A percentile compares a stretch with the other conserved stretches of the same genome.
These are phyloP conservation scores for Drosophila rellima DNA, from an alignment of 2,888 invertebrate genomes.

Conservation along the genomic window DNA sequence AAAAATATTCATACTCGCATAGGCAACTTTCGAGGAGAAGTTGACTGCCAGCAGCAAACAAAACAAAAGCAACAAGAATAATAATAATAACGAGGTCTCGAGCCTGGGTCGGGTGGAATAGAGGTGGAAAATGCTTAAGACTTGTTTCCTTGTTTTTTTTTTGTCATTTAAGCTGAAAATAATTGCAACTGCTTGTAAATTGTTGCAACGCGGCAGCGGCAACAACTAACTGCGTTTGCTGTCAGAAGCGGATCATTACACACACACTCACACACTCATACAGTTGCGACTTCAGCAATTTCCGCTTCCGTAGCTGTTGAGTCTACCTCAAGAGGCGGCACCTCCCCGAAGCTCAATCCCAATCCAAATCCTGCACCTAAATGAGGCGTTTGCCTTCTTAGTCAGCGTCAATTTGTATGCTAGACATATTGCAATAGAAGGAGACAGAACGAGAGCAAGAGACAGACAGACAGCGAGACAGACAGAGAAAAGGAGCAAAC, in stretches of 20 bases:
- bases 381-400: slow-evolving; percentile 40
- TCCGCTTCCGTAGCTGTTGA: slow-evolving; percentile 74
- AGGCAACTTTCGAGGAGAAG: slow-evolving; percentile 40
- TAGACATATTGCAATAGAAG: slow-evolving; percentile 34
- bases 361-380: slow-evolving; percentile 22
- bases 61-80: slow-evolving; percentile 43
- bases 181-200: slow-evolving; percentile 84
- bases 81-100: slow-evolving; percentile 51
- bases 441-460: slow-evolving; percentile 1
- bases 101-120: slow-evolving; percentile 15
- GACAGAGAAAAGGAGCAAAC: slow-evolving; percentile 3
- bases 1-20: slow-evolving; percentile 53
- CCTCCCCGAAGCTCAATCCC: slow-evolving; percentile 24
- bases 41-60: slow-evolving; percentile 47
- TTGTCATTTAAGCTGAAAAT: slow-evolving; percentile 85
- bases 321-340: slow-evolving; percentile 64
- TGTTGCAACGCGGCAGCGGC: slow-evolving; percentile 55
- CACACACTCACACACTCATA: slow-evolving; percentile 33
- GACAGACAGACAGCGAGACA: slow-evolving; percentile 2
- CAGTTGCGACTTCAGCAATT: slow-evolving; percentile 77
- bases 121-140: slow-evolving; percentile 75
- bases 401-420: slow-evolving; percentile 54
- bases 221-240: slow-evolving; percentile 55
- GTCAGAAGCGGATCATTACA: slow-evolving; percentile 72
- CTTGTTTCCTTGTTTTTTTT: slow-evolving; percentile 83